Percentiles rank a stretch among this genome's conserved stretches.
phyloP scores from a whole-genome alignment of 2,113 vertebrate species.

The Struthidea cinerea region DNA sequence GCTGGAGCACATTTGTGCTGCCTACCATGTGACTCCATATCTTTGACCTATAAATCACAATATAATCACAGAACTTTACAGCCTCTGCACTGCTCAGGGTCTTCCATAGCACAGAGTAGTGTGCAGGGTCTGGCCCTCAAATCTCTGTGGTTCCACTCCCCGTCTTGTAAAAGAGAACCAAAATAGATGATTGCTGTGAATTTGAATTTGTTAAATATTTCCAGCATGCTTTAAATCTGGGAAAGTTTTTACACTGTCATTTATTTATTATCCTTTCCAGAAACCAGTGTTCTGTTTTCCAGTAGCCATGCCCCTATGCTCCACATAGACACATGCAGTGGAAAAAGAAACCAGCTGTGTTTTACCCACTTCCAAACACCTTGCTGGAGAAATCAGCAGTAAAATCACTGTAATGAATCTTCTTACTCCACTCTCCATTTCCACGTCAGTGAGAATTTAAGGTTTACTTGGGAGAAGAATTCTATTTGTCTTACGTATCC shows the following conservation, averaged over 20 bases:
- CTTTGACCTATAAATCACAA: background rate
- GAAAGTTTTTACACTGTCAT: background rate
- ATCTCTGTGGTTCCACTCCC: background rate
- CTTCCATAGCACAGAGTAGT: background rate
- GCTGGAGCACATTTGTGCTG: background rate
- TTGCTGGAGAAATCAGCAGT: background rate
- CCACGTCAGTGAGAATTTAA: background rate
- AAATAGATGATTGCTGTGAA: background rate
- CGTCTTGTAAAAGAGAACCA: background rate
- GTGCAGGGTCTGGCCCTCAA: background rate
- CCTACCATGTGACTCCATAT: background rate
- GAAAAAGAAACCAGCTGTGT: background rate
- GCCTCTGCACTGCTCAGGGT: background rate
- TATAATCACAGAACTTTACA: background rate
- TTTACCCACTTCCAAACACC: background rate
- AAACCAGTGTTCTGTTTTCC: background rate
- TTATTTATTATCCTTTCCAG: slow-evolving; percentile 3
- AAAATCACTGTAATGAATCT: background rate
- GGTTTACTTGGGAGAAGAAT: background rate
- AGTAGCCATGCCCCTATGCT: background rate
- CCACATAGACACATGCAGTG: background rate
- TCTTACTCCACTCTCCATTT: background rate
- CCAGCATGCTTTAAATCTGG: background rate
- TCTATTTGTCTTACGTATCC: background rate
- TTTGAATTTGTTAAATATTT: background rate